These are phyloP conservation scores for Trachelipus rathkii DNA, from an alignment of 1,140 invertebrate genomes.

Conservation along the genomic window DNA sequence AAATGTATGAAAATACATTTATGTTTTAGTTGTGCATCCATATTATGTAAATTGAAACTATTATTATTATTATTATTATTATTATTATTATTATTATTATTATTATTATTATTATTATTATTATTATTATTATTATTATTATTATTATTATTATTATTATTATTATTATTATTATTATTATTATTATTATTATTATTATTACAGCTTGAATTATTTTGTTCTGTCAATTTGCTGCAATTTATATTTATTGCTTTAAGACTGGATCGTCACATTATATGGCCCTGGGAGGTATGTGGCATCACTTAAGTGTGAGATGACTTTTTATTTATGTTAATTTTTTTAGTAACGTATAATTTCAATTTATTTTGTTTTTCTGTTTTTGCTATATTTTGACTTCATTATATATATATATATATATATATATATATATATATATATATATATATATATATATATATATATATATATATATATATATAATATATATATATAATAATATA, in stretches of 20 bases:
- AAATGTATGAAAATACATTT: too few relatives aligned
- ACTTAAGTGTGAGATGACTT: too few relatives aligned
- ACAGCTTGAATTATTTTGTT: constrained; percentile 89
- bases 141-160: too few relatives aligned
- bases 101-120: too few relatives aligned
- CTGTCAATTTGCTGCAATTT: constrained; percentile 94
- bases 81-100: too few relatives aligned
- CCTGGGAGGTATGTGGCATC: constrained; percentile 74
- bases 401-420: neutral
- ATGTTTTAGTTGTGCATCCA: too few relatives aligned
- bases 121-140: too few relatives aligned
- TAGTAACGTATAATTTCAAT: too few relatives aligned
- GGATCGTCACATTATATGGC: constrained; percentile 88
- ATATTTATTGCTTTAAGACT: constrained; percentile 89
- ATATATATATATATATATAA: constrained; percentile 7
- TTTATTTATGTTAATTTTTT: too few relatives aligned
- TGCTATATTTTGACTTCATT: neutral
- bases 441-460: neutral
- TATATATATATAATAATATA: constrained; percentile 12
- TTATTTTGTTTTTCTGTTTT: too few relatives aligned
- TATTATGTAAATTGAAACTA: too few relatives aligned
- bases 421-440: neutral
- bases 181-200: constrained; percentile 50
- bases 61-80: too few relatives aligned
- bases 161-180: constrained; percentile 19